Evolutionary conservation across 2,888 invertebrate species (phyloP).

Genomic region (Conchocele bisecta): DNA sequence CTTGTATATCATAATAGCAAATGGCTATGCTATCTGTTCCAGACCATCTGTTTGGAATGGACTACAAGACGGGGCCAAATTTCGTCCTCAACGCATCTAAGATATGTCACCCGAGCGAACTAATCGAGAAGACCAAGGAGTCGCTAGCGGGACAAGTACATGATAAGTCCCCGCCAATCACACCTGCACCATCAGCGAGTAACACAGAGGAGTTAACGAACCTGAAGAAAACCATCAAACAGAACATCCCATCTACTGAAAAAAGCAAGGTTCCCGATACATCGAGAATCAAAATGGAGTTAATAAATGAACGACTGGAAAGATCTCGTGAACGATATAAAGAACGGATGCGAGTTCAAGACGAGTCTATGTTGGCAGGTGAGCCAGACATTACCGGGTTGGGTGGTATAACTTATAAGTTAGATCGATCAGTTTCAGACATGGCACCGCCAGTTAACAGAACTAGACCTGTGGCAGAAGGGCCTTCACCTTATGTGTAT

Average conservation of each 20-base stretch:
- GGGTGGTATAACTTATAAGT: conserved; percentile 18
- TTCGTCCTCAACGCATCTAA: too few relatives aligned
- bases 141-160: neutral
- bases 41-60: conserved; percentile 39
- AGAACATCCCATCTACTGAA: conserved; percentile 33
- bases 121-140: too few relatives aligned
- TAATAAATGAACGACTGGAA: conserved; percentile 60
- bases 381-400: conserved; percentile 17
- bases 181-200: conserved; percentile 21
- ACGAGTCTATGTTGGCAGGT: conserved; percentile 22
- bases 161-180: conserved; percentile 23
- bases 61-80: conserved; percentile 58
- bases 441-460: conserved; percentile 2
- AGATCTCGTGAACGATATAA: conserved; percentile 60
- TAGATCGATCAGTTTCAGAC: conserved; percentile 42
- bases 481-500: conserved; percentile 56
- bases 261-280: conserved; percentile 36
- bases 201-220: neutral
- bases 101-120: too few relatives aligned
- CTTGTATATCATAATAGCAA: too few relatives aligned
- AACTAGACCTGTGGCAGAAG: conserved; percentile 9
- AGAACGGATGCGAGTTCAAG: conserved; percentile 19
- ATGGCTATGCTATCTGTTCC: too few relatives aligned
- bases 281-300: conserved; percentile 58
- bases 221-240: conserved; percentile 26